Percentiles rank a stretch among this genome's conserved stretches.
phyloP scores from a whole-genome alignment of 2,797 vertebrate species.

The Oreochromis mossambicus region DNA sequence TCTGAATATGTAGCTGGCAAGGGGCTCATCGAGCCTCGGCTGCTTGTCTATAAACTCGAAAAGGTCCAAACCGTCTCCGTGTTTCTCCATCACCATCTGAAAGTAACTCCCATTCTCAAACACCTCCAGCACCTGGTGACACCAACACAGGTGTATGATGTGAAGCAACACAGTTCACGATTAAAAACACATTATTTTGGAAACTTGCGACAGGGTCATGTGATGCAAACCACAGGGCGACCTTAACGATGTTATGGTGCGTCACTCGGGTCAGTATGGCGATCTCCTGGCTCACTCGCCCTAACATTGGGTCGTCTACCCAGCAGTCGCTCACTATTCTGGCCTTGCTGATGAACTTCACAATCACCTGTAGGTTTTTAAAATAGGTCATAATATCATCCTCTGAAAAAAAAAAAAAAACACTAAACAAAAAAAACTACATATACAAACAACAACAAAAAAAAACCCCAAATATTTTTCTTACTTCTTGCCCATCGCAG shows the following conservation, averaged over 20 bases:
- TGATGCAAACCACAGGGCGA: conserved; percentile 25
- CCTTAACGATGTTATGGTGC: conserved; percentile 90
- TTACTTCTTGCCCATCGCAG: conserved; percentile 80
- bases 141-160: neutral
- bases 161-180: neutral
- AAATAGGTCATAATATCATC: neutral
- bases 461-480: neutral
- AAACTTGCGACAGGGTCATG: neutral
- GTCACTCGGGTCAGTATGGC: conserved; percentile 84
- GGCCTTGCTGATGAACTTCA: conserved; percentile 94
- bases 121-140: conserved; percentile 82
- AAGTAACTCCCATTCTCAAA: conserved; percentile 92
- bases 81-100: conserved; percentile 97
- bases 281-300: conserved; percentile 88
- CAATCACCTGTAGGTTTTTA: conserved; percentile 78
- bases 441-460: neutral
- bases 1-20: conserved; percentile 93
- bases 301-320: conserved; percentile 87
- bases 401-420: neutral
- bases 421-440: neutral
- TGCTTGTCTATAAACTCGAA: conserved; percentile 93
- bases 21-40: conserved; percentile 86
- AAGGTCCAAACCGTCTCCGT: conserved; percentile 90
- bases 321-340: conserved; percentile 88
- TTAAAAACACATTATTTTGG: neutral